Evolutionary conservation across 2,113 vertebrate genomes (phyloP).

Genomic region (Lates calcarifer): DNA sequence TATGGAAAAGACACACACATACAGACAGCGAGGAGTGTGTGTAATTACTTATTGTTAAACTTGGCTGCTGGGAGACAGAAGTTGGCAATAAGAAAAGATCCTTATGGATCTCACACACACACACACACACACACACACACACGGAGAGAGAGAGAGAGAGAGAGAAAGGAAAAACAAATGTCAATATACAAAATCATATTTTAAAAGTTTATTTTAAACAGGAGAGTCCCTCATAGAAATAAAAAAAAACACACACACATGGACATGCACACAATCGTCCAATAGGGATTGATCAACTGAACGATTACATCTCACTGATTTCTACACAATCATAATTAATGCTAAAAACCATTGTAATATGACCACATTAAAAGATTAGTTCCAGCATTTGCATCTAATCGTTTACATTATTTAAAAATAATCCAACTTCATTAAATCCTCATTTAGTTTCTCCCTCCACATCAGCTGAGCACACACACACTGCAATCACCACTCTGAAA

Average conservation of each 20-base stretch:
- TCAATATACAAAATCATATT: conserved; percentile 1
- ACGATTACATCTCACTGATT: conserved; percentile 19
- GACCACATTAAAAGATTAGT: conserved; percentile 53
- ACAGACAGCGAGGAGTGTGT: conserved; percentile 36
- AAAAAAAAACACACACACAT: background rate
- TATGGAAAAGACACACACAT: conserved; percentile 20
- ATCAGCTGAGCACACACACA: background rate
- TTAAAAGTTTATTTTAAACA: conserved; percentile 2
- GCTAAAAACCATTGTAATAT: background rate
- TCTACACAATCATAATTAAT: conserved; percentile 22
- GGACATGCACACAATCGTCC: conserved; percentile 5
- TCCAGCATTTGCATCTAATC: conserved; percentile 43
- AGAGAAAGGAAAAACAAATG: conserved; percentile 44
- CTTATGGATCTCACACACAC: conserved; percentile 17
- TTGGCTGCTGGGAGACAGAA: conserved; percentile 44
- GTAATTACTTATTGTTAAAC: conserved; percentile 62
- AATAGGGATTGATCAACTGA: conserved; percentile 3
- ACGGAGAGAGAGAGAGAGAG: too few species aligned
- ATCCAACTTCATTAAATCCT: conserved; percentile 46
- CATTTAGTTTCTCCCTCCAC: conserved; percentile 35
- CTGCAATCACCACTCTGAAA: conserved; percentile 4
- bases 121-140: conserved; percentile 5
- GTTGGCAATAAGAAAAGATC: conserved; percentile 16
- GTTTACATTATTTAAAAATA: conserved; percentile 53
- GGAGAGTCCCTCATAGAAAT: background rate